phyloP scores from a whole-genome alignment of 2,797 vertebrate genomes.

The Lepilemur septentrionalis region DNA sequence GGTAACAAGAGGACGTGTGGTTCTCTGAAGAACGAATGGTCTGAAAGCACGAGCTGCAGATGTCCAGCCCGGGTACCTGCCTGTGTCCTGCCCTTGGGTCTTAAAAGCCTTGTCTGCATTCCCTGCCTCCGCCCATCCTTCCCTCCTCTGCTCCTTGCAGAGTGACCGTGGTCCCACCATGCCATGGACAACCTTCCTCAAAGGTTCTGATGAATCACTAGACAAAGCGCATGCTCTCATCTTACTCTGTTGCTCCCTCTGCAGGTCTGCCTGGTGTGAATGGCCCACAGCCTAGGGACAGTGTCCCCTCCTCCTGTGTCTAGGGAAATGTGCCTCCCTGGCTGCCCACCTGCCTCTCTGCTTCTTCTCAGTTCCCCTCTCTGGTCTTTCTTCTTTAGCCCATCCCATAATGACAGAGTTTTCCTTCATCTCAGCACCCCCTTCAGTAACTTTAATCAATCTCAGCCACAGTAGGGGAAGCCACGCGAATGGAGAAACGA shows the following conservation, averaged over 20 bases:
- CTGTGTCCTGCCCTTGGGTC: not conserved
- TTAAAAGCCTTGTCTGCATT: not conserved
- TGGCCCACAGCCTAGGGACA: not conserved
- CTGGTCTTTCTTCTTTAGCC: not conserved
- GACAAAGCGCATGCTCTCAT: accelerated
- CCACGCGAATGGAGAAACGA: not conserved
- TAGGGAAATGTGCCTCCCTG: not conserved
- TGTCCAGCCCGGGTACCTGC: not conserved
- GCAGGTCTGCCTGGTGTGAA: not conserved
- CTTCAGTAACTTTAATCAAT: not conserved
- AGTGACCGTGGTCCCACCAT: not conserved
- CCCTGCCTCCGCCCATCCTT: not conserved
- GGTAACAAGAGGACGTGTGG: too few species aligned
- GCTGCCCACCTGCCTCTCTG: not conserved
- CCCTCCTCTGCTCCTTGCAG: not conserved
- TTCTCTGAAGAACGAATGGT: not conserved
- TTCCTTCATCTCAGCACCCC: not conserved
- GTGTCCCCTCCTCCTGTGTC: not conserved
- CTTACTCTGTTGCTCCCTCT: not conserved
- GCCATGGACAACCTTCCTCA: not conserved
- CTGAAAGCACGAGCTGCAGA: accelerated
- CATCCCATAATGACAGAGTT: not conserved
- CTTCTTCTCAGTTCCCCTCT: not conserved
- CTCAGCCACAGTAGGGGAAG: not conserved
- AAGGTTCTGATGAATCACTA: not conserved